Evolutionary conservation across 2,113 vertebrate genomes (phyloP).

Genomic region (Halcyon senegalensis): DNA sequence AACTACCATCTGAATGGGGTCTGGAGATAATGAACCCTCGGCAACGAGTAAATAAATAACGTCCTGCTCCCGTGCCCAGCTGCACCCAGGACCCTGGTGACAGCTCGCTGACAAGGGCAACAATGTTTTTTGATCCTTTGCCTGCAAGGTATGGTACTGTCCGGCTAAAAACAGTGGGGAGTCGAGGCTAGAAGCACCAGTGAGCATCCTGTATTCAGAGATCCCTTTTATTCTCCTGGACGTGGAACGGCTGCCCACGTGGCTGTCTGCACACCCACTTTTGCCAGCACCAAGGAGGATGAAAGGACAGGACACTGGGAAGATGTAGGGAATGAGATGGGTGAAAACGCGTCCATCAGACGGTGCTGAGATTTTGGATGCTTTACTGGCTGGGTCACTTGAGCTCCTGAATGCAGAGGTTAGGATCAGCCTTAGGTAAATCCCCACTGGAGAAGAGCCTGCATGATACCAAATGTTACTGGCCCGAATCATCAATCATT

Average conservation of each 20-base stretch:
- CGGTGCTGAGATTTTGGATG: neutral
- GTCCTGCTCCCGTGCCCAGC: neutral
- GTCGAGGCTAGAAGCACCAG: neutral
- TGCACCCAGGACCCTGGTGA: constrained; percentile 17
- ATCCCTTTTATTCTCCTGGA: neutral
- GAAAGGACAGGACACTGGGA: neutral
- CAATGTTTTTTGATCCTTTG: constrained; percentile 12
- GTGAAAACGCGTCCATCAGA: neutral
- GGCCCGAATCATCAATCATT: neutral
- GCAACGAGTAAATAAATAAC: neutral
- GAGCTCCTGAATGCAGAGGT: neutral
- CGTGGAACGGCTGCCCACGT: neutral
- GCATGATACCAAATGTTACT: neutral
- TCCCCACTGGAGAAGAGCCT: neutral
- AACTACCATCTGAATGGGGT: neutral
- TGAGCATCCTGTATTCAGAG: neutral
- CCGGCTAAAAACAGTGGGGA: neutral
- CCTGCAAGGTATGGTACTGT: neutral
- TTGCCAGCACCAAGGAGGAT: neutral
- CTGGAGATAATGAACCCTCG: neutral
- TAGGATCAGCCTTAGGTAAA: neutral
- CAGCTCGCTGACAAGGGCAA: constrained; percentile 9
- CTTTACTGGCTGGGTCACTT: fast-evolving
- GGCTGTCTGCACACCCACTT: neutral
- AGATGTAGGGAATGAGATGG: neutral